Base-by-base conservation (phyloP, 2,888 invertebrate species). In the Spisula subtruncata region DNA sequence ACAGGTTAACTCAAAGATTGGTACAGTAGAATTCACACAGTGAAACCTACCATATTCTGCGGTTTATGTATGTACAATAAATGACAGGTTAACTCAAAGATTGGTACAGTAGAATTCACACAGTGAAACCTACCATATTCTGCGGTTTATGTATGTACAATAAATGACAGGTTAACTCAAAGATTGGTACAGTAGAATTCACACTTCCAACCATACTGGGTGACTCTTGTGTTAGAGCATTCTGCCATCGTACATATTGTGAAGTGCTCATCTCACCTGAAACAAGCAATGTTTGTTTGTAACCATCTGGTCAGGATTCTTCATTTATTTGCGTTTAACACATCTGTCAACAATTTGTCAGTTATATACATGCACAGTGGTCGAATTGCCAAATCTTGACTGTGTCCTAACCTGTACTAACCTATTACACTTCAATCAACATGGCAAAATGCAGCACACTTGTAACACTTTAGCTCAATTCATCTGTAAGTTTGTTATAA, bases 161-260 rank as follows among this genome's bases (percentile, higher is more conserved):
- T 12, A 95, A 92, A 66, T 94, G 92, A 87, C 95, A 95, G 25
- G 94, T 93, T 54, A 94, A 93, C 79, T 95, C 95, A 94, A 95
- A 95, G 82, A 94, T 75, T 16, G 94, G 93, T 12, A 93, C 90
- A 20, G 94, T 92, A 29, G 92, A 91, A 89, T 92, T 89, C 84
- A 90, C 90, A 48, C 92, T 92, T 0, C 90, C 90, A 0, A 91
- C 81, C 25, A 91, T 85, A 18, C 86, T 88, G 4, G 88, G 82
- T 20, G 90, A 92, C 71, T 95, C 95, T 81, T 91, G 84, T 10
- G 94, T 94, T 41, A 95, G 90, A 10, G 94, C 89, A 84, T 92
- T 89, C 87, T 94, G 94, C 95, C 95, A 95, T 85, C 92, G 88
- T 82, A 90, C 93, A 75, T 92, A 90, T 86, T 95, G 93, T 35